These are phyloP conservation scores for Pogonocherus hispidulus DNA, from an alignment of 2,888 invertebrate genomes.

Conservation along the genomic window DNA sequence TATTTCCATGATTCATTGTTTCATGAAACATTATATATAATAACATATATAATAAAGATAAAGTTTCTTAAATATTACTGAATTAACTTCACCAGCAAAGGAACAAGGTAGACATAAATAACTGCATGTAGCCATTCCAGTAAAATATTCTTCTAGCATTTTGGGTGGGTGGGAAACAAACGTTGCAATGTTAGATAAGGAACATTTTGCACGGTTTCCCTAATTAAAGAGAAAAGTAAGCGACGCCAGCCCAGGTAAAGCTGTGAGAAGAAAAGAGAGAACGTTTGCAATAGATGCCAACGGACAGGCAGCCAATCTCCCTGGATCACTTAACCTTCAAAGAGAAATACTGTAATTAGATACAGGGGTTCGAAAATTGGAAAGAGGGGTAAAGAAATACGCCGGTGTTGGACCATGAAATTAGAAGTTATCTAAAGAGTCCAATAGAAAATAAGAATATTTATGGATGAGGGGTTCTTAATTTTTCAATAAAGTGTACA, in stretches of 20 bases:
- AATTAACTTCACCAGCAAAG: slow-evolving; percentile 9
- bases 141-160: slow-evolving; percentile 61
- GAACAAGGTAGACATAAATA: slow-evolving; percentile 27
- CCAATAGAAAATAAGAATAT: slow-evolving; percentile 63
- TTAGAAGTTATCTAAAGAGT: slow-evolving; percentile 62
- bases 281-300: slow-evolving; percentile 40
- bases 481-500: slow-evolving; percentile 51
- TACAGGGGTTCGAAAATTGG: slow-evolving; percentile 64
- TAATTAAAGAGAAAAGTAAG: slow-evolving; percentile 55
- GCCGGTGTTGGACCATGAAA: slow-evolving; percentile 65
- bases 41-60: background rate
- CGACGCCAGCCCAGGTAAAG: slow-evolving; percentile 48
- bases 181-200: slow-evolving; percentile 54
- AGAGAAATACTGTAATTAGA: slow-evolving; percentile 67
- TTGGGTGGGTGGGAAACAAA: slow-evolving; percentile 54
- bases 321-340: slow-evolving; percentile 57
- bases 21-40: too few species aligned
- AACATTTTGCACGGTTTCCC: slow-evolving; percentile 53
- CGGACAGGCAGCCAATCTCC: slow-evolving; percentile 54
- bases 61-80: background rate
- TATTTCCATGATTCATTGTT: too few species aligned
- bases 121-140: slow-evolving; percentile 58
- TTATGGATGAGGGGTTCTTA: slow-evolving; percentile 54
- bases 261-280: slow-evolving; percentile 42
- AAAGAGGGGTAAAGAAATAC: slow-evolving; percentile 59